phyloP scores from a whole-genome alignment of 2,888 invertebrate species.

The Epinotia brunnichana region DNA sequence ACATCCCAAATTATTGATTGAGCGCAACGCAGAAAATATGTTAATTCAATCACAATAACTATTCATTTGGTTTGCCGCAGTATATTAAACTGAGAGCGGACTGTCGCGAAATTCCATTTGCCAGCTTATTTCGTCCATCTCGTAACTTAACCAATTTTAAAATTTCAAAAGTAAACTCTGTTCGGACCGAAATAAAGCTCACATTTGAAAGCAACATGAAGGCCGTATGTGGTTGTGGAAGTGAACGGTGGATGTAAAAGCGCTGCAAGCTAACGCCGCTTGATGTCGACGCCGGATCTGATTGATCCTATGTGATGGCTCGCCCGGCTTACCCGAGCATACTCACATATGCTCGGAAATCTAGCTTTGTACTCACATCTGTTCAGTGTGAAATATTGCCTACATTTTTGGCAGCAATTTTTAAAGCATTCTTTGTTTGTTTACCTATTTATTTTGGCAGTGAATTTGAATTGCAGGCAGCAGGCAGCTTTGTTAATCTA shows the following conservation, averaged over 20 bases:
- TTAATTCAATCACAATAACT: conserved; percentile 65
- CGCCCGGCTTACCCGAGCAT: conserved; percentile 47
- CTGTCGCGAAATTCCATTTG: conserved; percentile 72
- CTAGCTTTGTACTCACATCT: conserved; percentile 33
- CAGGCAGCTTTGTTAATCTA: neutral
- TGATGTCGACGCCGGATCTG: conserved; percentile 63
- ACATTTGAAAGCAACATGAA: neutral
- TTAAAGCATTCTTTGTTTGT: neutral
- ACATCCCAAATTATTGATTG: conserved; percentile 46
- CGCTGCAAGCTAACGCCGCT: conserved; percentile 60
- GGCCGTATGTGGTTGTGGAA: conserved; percentile 14
- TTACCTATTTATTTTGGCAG: neutral
- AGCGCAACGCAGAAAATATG: conserved; percentile 58
- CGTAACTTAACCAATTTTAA: neutral
- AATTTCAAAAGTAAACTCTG: conserved; percentile 11
- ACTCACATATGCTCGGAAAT: conserved; percentile 32
- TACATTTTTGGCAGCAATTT: conserved; percentile 10
- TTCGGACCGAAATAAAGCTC: conserved; percentile 14
- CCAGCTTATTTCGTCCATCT: conserved; percentile 10
- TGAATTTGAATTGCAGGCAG: neutral
- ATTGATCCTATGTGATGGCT: conserved; percentile 62
- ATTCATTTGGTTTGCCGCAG: conserved; percentile 62
- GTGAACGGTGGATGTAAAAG: conserved; percentile 48
- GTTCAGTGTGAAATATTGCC: conserved; percentile 22
- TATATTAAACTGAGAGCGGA: conserved; percentile 68